Evolutionary conservation across 2,797 vertebrate species (phyloP).

Genomic region (Taeniopygia guttata): DNA sequence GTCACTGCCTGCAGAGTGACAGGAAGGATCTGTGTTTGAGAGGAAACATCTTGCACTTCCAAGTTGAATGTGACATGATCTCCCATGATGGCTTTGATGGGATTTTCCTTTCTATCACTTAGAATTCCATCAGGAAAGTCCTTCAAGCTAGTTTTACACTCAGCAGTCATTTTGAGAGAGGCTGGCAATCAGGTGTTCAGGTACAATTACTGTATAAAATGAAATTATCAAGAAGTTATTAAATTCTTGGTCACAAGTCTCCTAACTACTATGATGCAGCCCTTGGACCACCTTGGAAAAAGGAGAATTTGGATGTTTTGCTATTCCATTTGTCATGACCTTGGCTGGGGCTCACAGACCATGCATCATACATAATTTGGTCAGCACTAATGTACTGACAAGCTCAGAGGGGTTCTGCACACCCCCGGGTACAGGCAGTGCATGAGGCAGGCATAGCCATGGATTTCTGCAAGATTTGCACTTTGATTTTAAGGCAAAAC

Average conservation of each 20-base stretch:
- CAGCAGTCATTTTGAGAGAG: not conserved
- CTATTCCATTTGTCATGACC: not conserved
- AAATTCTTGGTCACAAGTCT: not conserved
- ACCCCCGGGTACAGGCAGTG: not conserved
- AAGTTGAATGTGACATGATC: not conserved
- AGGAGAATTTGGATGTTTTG: not conserved
- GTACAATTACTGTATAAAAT: not conserved
- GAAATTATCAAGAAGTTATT: not conserved
- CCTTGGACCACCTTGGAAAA: not conserved
- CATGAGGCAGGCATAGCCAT: not conserved
- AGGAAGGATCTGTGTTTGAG: not conserved
- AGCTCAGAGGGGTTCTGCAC: not conserved
- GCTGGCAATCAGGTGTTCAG: not conserved
- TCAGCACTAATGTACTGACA: not conserved
- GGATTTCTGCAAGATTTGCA: not conserved
- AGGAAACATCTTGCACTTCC: not conserved
- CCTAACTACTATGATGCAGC: not conserved
- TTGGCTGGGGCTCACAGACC: not conserved
- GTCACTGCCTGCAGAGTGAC: not conserved
- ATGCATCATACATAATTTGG: not conserved
- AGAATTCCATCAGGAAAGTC: not conserved
- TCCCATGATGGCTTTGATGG: not conserved
- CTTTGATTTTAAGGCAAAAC: not conserved
- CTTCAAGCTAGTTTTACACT: not conserved
- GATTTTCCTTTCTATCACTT: slow-evolving; percentile 16